phyloP scores from a whole-genome alignment of 2,797 vertebrate species.

The Paramormyrops hopkinsi region DNA sequence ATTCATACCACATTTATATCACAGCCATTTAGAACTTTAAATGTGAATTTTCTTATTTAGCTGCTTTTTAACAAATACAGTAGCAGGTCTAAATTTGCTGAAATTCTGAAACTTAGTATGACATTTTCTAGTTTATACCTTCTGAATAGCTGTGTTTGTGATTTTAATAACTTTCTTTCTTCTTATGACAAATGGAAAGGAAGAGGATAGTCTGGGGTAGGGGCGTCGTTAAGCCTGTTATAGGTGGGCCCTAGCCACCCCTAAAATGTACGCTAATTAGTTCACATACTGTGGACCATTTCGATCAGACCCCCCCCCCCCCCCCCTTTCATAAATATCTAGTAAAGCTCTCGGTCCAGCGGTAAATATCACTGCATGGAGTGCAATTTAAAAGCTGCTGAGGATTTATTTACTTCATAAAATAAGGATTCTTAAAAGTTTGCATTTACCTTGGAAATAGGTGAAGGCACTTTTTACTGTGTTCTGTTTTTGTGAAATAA shows the following conservation, averaged over 20 bases:
- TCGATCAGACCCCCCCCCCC: neutral
- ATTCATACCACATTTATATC: neutral
- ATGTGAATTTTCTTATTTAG: neutral
- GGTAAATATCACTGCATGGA: neutral
- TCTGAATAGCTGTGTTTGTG: neutral
- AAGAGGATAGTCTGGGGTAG: neutral
- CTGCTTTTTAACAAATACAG: neutral
- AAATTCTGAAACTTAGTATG: neutral
- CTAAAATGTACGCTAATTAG: neutral
- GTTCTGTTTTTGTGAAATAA: neutral
- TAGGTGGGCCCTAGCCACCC: neutral
- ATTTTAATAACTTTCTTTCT: neutral
- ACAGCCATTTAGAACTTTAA: neutral
- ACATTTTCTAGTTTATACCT: neutral
- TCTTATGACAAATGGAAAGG: neutral
- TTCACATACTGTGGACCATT: neutral
- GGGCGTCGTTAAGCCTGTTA: neutral
- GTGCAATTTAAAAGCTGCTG: neutral
- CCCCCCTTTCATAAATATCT: neutral
- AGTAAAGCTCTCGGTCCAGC: neutral
- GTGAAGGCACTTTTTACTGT: neutral
- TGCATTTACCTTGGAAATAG: neutral
- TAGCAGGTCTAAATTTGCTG: neutral
- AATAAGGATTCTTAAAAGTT: neutral
- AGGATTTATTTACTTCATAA: neutral